phyloP scores from a whole-genome alignment of 1,140 invertebrate species.

The Charaxes varanes region DNA sequence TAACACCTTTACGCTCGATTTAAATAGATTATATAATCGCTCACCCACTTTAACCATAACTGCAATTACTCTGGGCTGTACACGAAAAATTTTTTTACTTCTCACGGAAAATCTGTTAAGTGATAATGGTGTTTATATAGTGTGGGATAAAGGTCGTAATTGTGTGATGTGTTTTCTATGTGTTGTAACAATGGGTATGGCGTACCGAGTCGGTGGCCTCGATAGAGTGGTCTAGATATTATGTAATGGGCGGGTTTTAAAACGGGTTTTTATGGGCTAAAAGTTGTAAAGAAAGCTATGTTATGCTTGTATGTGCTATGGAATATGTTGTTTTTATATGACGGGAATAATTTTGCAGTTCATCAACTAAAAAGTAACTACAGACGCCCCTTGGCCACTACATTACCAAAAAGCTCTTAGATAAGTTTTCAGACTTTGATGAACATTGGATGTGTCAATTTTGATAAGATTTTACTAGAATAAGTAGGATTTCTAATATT shows the following conservation, averaged over 20 bases:
- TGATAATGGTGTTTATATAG: constrained; percentile 3
- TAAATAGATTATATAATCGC: too few species aligned
- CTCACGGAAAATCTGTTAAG: not conserved
- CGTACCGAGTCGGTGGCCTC: constrained; percentile 29
- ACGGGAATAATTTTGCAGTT: not conserved
- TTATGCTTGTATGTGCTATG: not conserved
- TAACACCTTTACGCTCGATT: constrained; percentile 1
- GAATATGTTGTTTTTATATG: not conserved
- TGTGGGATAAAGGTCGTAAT: constrained; percentile 4
- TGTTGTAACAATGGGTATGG: constrained; percentile 1
- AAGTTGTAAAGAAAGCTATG: constrained; percentile 21
- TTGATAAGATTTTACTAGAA: too few species aligned
- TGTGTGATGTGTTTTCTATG: constrained; percentile 7
- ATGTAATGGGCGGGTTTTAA: constrained; percentile 25
- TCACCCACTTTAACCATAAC: too few species aligned
- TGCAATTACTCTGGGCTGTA: too few species aligned
- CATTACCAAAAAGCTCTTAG: too few species aligned
- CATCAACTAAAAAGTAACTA: too few species aligned
- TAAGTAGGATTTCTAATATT: too few species aligned
- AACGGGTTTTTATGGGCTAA: constrained; percentile 21
- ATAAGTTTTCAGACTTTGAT: too few species aligned
- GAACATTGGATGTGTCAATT: too few species aligned
- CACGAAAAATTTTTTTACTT: not conserved
- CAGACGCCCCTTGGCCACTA: too few species aligned
- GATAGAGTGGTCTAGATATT: constrained; percentile 37